Conservation (phyloP, 2,113 vertebrate genomes). For the Lates calcarifer region DNA sequence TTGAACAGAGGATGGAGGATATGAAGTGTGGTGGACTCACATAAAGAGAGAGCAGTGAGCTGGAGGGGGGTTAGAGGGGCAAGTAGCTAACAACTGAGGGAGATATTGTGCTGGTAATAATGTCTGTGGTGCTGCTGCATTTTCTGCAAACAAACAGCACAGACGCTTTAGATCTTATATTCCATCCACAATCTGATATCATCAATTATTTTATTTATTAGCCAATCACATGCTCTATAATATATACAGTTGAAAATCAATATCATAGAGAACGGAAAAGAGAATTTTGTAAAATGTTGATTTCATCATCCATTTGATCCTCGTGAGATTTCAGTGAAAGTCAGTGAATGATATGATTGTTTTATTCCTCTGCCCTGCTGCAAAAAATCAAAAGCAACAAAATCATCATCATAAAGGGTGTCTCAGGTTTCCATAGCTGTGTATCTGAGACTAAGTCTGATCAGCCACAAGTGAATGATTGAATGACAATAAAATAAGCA, state of each 20-base stretch:
- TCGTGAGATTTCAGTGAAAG: too few relatives aligned
- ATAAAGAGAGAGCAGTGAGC: constrained; percentile 2
- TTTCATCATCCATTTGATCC: too few relatives aligned
- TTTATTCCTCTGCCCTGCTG: too few relatives aligned
- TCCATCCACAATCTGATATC: too few relatives aligned
- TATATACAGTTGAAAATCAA: too few relatives aligned
- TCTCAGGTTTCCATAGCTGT: neutral
- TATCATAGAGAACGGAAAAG: too few relatives aligned
- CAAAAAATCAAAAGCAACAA: too few relatives aligned
- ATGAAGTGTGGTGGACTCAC: neutral
- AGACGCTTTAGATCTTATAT: too few relatives aligned
- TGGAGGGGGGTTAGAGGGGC: neutral
- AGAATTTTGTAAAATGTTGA: too few relatives aligned
- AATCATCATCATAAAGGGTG: neutral
- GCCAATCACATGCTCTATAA: too few relatives aligned
- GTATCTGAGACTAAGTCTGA: neutral
- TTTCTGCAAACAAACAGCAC: neutral
- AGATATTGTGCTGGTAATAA: neutral
- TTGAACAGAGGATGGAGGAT: neutral
- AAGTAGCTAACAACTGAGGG: neutral
- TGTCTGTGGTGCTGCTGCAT: neutral
- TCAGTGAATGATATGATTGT: too few relatives aligned
- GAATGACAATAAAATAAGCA: neutral
- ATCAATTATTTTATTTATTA: too few relatives aligned
- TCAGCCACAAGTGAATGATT: neutral